Evolutionary conservation across 2,797 vertebrate species (phyloP), one percentile per base, ranked within the genome.

Genomic region (Semotilus atromaculatus): DNA sequence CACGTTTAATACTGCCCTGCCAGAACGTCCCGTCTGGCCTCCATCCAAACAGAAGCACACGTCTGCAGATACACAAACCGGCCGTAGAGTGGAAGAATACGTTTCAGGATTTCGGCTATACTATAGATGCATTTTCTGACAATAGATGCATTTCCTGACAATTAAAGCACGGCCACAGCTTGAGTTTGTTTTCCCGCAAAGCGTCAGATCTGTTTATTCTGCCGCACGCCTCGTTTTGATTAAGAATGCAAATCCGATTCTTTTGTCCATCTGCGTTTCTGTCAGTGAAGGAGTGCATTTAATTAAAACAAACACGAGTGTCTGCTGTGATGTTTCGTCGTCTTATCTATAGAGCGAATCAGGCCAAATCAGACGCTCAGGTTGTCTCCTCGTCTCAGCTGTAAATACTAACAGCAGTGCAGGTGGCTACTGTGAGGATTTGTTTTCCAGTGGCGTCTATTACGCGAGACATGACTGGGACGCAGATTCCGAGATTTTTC

Each of bases 181-280:
- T 83, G 76, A 75, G 86, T 90, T 87, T 87, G 87, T 88, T 87
- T 88, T 85, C 76, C 81, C 13, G 67, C 79, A 53, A 88, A 85
- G 71, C 81, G 79, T 80, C 85, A 85, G 80, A 76, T 85, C 77
- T 88, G 62, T 91, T 91, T 93, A 91, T 92, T 93, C 92, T 88
- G 68, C 23, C 90, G 87, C 92, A 92, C 88, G 92, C 90, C 88
- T 90, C 85, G 26, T 88, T 93, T 89, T 93, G 91, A 94, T 94
- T 93, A 93, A 85, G 83, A 90, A 91, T 93, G 93, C 88, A 92
- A 93, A 93, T 93, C 90, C 88, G 87, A 62, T 84, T 90, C 90
- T 87, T 93, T 91, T 87, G 78, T 92, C 92, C 93, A 93, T 93
- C 93, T 94, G 93, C 87, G 81, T 87, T 89, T 88, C 86, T 88